Conservation (phyloP, 2,888 invertebrate genomes). For the Drosophila borealis region DNA sequence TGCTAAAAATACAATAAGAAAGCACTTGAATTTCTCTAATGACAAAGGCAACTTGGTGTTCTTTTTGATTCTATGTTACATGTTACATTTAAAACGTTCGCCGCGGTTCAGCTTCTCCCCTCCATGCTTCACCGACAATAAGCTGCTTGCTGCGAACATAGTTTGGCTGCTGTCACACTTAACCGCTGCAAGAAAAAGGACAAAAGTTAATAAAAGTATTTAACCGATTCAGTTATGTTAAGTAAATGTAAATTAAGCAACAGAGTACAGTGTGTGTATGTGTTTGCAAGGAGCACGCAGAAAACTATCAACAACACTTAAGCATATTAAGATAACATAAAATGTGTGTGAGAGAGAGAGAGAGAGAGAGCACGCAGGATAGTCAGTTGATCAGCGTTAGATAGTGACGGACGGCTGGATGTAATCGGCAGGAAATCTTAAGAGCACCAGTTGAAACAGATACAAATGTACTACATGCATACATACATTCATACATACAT, state of each 20-base stretch:
- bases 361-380: background rate
- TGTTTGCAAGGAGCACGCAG: slow-evolving; percentile 8
- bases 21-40: slow-evolving; percentile 78
- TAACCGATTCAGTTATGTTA: background rate
- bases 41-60: slow-evolving; percentile 82
- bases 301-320: slow-evolving; percentile 22
- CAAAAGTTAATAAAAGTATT: background rate
- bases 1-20: slow-evolving; percentile 65
- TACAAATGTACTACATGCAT: slow-evolving; percentile 5
- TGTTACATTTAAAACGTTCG: slow-evolving; percentile 10
- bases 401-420: slow-evolving; percentile 2
- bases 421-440: slow-evolving; percentile 12
- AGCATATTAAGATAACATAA: slow-evolving; percentile 1
- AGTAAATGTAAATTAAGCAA: slow-evolving; percentile 1
- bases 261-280: background rate
- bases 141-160: slow-evolving; percentile 10
- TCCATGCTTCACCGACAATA: slow-evolving; percentile 5
- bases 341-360: slow-evolving; percentile 5
- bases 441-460: slow-evolving; percentile 28
- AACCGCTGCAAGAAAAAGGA: slow-evolving; percentile 55
- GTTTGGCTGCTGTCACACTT: slow-evolving; percentile 24
- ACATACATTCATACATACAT: background rate
- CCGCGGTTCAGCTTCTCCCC: background rate
- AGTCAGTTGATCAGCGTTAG: slow-evolving; percentile 22
- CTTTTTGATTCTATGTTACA: slow-evolving; percentile 30